Base-by-base conservation (phyloP, 2,113 vertebrate species). In the Nyctereutes procyonoides region DNA sequence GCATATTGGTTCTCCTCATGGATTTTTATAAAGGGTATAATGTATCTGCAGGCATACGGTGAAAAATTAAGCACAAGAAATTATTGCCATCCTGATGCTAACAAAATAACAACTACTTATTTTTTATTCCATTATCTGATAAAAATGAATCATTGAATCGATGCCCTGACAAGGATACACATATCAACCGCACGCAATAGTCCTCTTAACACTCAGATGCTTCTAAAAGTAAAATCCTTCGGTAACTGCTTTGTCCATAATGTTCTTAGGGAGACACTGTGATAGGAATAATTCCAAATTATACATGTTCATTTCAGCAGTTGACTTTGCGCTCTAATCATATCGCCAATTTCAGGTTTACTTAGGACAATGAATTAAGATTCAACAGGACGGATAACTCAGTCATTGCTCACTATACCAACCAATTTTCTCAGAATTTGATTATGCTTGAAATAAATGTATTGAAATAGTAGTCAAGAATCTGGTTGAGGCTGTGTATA, bases 371-470 rank as follows among this genome's bases (percentile, higher is more conserved):
- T 93, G 93, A 97, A 97, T 98, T 98, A 96, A 98, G 96, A 98
- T 98, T 95, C 90, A 97, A 56, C 74, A 85, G 84, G 55, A 83
- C 95, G 94, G 79, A 51, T 93, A 97, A 86, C 86, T 95, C 58
- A 62, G 85, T 73, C 62, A 56, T 51, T 96, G 81, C 80, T 95
- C 71, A 88, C 92, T 97, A n/a, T 88, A 82, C 81, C 76, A 97
- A 90, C 92, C 95, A 98, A 96, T 98, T 97, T 98, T 98, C 97
- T 96, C 53, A 92, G 48, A 97, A 98, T 97, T 96, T 96, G 95
- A 98, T 98, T 97, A 96, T 94, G 81, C 93, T 98, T 95, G 81
- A 97, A 97, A 97, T 97, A 98, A 97, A 97, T 98, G 84, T 88
- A 96, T 95, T 97, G 97, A 97, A 97, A 97, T 93, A 88, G 80